phyloP scores from a whole-genome alignment of 2,797 vertebrate genomes.

The Orestias chungarensis region DNA sequence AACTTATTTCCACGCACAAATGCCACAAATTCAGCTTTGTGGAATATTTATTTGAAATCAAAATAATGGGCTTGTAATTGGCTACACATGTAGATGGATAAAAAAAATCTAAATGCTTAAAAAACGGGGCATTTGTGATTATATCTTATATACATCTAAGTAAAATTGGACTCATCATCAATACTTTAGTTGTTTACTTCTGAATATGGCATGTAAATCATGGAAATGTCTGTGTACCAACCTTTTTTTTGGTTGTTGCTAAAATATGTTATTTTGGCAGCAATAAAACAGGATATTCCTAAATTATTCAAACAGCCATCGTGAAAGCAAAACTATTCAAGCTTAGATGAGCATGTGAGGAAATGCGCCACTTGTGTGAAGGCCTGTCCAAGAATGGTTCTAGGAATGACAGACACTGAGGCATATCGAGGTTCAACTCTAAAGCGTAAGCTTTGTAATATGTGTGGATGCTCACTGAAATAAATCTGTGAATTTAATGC shows the following conservation, averaged over 20 bases:
- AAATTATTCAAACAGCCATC: constrained; percentile 12
- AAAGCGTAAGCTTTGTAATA: background rate
- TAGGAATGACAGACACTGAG: background rate
- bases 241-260: constrained; percentile 1
- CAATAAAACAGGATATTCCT: constrained; percentile 20
- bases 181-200: background rate
- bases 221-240: constrained; percentile 8
- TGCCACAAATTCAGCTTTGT: background rate
- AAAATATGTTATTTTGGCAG: constrained; percentile 27
- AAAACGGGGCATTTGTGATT: background rate
- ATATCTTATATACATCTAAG: background rate
- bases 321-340: constrained; percentile 15
- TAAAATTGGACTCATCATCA: constrained; percentile 20
- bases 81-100: background rate
- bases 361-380: background rate
- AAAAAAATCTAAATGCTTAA: background rate
- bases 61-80: background rate
- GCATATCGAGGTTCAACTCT: background rate
- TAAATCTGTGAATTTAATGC: background rate
- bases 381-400: background rate
- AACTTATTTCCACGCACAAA: background rate
- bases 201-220: constrained; percentile 20
- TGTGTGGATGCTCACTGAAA: background rate
- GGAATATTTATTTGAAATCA: too few species aligned
- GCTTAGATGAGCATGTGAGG: background rate